phyloP scores from a whole-genome alignment of 23 tunicate genomes.

The Trididemnum miniatum region DNA sequence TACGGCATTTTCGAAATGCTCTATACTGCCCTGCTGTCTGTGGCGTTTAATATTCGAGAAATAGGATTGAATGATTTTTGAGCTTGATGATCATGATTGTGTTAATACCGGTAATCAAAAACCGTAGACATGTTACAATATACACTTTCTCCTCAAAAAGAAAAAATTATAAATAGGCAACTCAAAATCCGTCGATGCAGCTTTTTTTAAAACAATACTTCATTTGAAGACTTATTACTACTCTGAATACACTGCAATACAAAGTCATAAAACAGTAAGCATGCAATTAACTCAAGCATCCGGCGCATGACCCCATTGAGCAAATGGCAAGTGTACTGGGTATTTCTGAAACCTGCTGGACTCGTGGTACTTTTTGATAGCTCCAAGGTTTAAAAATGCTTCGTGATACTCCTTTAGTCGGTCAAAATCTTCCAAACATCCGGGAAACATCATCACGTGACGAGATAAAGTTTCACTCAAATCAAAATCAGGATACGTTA shows the following conservation, averaged over 20 bases:
- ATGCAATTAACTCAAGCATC: no score
- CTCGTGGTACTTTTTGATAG: constrained; percentile 19
- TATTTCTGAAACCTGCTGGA: constrained; percentile 27
- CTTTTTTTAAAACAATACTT: no score
- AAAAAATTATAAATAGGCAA: no score
- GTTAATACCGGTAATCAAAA: no score
- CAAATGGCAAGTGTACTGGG: constrained; percentile 15
- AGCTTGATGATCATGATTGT: no score
- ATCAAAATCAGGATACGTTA: constrained; percentile 33
- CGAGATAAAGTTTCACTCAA: constrained; percentile 10
- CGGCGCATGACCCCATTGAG: constrained; percentile 21
- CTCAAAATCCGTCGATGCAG: no score
- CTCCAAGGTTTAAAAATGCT: constrained; percentile 6
- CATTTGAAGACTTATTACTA: neutral
- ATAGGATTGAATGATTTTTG: no score
- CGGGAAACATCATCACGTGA: constrained; percentile 8
- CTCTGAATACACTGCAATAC: neutral
- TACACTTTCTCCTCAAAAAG: no score
- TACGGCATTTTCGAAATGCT: no score
- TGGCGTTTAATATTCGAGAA: no score
- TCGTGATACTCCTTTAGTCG: constrained; percentile 4
- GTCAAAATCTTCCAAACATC: constrained; percentile 20
- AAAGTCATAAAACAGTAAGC: neutral
- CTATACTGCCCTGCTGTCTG: no score
- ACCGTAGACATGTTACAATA: no score